phyloP scores from a whole-genome alignment of 2,113 vertebrate genomes.

The Anhinga anhinga region DNA sequence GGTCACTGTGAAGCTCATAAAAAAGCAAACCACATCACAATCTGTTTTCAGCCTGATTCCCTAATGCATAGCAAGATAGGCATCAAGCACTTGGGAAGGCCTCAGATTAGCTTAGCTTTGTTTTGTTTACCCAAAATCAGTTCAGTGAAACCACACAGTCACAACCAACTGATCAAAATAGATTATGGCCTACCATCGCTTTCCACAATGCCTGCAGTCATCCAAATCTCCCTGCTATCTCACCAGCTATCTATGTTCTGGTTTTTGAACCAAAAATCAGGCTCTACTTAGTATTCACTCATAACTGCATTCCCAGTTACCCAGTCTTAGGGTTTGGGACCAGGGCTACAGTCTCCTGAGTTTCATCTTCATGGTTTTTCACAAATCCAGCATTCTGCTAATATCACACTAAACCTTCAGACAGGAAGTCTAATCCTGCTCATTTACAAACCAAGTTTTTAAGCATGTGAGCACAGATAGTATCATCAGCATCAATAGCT shows the following conservation, averaged over 20 bases:
- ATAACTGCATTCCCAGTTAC: neutral
- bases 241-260: neutral
- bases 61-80: constrained; percentile 5
- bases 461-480: neutral
- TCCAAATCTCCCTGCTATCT: neutral
- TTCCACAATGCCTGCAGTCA: neutral
- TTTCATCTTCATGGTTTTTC: neutral
- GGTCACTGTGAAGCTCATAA: constrained; percentile 39
- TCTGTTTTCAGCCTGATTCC: constrained; percentile 13
- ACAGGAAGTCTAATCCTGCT: neutral
- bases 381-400: neutral
- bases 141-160: constrained; percentile 5
- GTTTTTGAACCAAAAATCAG: neutral
- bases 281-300: neutral
- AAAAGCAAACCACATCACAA: constrained; percentile 16
- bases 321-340: neutral
- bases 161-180: neutral
- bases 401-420: neutral
- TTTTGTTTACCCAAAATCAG: constrained; percentile 38
- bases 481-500: neutral
- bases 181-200: neutral
- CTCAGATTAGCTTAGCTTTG: constrained; percentile 15
- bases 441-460: neutral
- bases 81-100: constrained; percentile 11
- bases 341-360: neutral